Percentiles rank a stretch among this genome's conserved stretches.
phyloP scores from a whole-genome alignment of 2,888 invertebrate genomes.

The Dione juno region DNA sequence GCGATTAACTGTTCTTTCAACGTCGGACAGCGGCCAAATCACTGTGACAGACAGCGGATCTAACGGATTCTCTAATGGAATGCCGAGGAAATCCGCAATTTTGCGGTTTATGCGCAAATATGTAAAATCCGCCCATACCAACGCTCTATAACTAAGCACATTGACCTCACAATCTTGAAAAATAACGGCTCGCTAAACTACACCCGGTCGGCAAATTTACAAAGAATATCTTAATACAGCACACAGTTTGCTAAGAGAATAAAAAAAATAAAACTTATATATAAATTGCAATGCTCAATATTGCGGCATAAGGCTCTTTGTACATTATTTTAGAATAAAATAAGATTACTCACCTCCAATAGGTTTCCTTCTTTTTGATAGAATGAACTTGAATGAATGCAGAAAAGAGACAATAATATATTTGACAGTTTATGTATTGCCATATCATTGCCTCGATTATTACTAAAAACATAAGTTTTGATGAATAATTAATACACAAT shows the following conservation, averaged over 20 bases:
- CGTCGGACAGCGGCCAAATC: conserved; percentile 19
- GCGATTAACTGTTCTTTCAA: conserved; percentile 32
- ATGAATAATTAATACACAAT: too few species aligned
- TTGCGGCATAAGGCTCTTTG: background rate
- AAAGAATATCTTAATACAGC: conserved; percentile 42
- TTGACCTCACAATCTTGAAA: conserved; percentile 79
- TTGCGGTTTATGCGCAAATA: conserved; percentile 54
- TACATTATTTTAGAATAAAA: conserved; percentile 39
- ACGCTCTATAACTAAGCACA: conserved; percentile 62
- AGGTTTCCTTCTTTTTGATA: conserved; percentile 66
- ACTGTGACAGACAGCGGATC: conserved; percentile 22
- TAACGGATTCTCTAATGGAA: conserved; percentile 34
- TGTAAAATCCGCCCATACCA: conserved; percentile 54
- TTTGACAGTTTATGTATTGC: conserved; percentile 39
- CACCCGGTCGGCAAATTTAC: conserved; percentile 48
- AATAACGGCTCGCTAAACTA: conserved; percentile 70
- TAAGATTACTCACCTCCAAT: conserved; percentile 70
- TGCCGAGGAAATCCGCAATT: conserved; percentile 46
- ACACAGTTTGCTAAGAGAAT: background rate
- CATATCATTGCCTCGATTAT: conserved; percentile 1
- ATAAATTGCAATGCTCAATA: background rate
- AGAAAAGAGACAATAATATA: conserved; percentile 53
- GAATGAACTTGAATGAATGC: conserved; percentile 56
- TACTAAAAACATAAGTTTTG: background rate
- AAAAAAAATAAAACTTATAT: conserved; percentile 4